Evolutionary conservation across 2,113 vertebrate species (phyloP).

Genomic region (Nothocercus julius): DNA sequence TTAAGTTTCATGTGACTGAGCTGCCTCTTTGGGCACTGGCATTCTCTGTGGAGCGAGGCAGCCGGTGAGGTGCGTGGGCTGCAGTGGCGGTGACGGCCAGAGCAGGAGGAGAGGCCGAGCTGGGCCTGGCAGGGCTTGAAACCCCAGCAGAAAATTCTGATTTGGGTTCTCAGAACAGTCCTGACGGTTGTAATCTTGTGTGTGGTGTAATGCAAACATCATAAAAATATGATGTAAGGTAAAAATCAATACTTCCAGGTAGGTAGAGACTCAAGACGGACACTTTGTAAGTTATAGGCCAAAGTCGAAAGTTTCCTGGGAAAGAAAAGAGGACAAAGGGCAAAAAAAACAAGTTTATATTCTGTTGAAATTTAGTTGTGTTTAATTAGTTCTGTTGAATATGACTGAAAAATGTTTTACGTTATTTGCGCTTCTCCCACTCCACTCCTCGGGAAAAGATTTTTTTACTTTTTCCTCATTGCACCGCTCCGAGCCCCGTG

Average conservation of each 20-base stretch:
- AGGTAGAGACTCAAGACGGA: not conserved
- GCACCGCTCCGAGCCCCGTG: not conserved
- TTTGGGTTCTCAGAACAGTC: not conserved
- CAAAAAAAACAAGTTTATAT: not conserved
- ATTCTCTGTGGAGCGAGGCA: no score
- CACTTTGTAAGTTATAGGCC: not conserved
- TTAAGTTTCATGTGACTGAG: not conserved
- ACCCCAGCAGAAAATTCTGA: not conserved
- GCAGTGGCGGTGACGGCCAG: not conserved
- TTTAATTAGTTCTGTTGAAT: not conserved
- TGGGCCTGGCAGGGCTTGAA: not conserved
- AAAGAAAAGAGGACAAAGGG: not conserved
- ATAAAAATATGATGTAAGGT: no score
- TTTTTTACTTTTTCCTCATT: not conserved
- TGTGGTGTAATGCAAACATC: accelerated
- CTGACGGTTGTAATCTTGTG: not conserved
- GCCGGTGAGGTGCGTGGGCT: not conserved
- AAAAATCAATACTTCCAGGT: not conserved
- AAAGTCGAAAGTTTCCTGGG: not conserved
- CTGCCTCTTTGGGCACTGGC: not conserved
- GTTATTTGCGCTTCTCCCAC: accelerated
- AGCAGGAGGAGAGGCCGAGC: not conserved
- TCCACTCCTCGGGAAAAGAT: not conserved
- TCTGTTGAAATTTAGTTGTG: not conserved
- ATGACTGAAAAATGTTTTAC: not conserved